Conservation (phyloP, 2,113 vertebrate genomes). For the Enhydra lutris region DNA sequence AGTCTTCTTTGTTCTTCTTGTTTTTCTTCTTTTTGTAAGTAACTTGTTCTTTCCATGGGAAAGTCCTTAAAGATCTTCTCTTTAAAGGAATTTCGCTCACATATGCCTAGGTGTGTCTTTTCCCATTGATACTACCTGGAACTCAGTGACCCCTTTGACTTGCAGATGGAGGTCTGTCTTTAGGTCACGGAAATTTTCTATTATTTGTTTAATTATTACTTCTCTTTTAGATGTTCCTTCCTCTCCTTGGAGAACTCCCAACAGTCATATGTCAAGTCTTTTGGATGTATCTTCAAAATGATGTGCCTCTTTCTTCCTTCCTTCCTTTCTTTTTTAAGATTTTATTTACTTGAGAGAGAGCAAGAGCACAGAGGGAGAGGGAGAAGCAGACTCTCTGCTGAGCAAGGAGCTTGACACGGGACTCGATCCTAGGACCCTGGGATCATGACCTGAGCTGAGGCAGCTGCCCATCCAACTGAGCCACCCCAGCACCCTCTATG, state of each 20-base stretch:
- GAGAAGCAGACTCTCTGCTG: too few species aligned
- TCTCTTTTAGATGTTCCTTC: neutral
- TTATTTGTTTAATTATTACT: neutral
- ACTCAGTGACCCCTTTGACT: neutral
- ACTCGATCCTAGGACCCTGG: too few species aligned
- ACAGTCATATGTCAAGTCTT: neutral
- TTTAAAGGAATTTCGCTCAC: neutral
- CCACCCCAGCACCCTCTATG: too few species aligned
- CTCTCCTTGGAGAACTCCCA: neutral
- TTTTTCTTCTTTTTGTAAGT: neutral
- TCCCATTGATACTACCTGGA: neutral
- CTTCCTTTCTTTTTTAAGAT: too few species aligned
- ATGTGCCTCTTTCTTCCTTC: neutral
- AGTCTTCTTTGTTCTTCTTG: neutral
- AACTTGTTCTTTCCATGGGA: neutral
- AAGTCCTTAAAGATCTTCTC: neutral
- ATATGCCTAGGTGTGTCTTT: neutral
- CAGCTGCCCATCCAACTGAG: too few species aligned
- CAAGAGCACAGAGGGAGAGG: too few species aligned
- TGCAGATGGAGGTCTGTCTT: neutral
- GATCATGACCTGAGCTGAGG: too few species aligned
- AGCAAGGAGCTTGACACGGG: too few species aligned
- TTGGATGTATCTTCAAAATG: neutral
- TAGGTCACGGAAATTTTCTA: neutral
- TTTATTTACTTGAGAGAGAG: too few species aligned